These are phyloP conservation scores for Osmerus mordax DNA, from an alignment of 2,113 vertebrate species.

Conservation along the genomic window DNA sequence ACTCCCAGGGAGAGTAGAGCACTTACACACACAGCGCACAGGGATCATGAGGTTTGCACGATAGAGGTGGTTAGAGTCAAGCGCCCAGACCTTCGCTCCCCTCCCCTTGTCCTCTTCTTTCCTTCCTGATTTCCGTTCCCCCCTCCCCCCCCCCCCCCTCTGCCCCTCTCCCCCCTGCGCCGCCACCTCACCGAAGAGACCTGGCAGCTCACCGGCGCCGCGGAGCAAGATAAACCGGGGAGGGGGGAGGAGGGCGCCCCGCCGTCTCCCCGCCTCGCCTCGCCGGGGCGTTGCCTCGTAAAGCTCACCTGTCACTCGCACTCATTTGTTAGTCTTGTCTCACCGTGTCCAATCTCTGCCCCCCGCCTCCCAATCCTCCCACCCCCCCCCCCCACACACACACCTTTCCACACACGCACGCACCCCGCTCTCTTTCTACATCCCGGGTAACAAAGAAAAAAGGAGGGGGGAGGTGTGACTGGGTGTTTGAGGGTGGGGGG, in stretches of 20 bases:
- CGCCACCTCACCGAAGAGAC: neutral
- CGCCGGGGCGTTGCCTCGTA: slow-evolving; percentile 70
- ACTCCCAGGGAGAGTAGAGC: neutral
- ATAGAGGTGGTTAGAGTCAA: neutral
- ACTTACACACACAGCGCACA: neutral
- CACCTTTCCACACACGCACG: slow-evolving; percentile 44
- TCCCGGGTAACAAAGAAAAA: neutral
- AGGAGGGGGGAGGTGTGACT: slow-evolving; percentile 3
- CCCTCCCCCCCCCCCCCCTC: neutral
- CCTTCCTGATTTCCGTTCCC: neutral
- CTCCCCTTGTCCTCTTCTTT: neutral
- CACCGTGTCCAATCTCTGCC: slow-evolving; percentile 66
- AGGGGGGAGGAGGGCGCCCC: slow-evolving; percentile 25
- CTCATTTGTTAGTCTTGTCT: slow-evolving; percentile 80
- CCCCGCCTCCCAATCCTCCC: slow-evolving; percentile 46
- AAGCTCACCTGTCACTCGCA: slow-evolving; percentile 76
- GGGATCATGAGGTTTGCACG: too few species aligned
- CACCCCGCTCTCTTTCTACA: neutral
- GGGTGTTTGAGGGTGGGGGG: slow-evolving; percentile 36
- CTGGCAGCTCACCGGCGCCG: slow-evolving; percentile 25
- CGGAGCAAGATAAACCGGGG: slow-evolving; percentile 16
- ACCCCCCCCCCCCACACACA: slow-evolving; percentile 40
- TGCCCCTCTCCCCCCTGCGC: neutral
- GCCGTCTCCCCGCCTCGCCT: slow-evolving; percentile 32
- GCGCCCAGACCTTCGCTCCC: neutral